A percentile compares a stretch with the other conserved stretches of the same genome.
phyloP scores from a whole-genome alignment of 2,888 invertebrate genomes.

The Aradus depressus region DNA sequence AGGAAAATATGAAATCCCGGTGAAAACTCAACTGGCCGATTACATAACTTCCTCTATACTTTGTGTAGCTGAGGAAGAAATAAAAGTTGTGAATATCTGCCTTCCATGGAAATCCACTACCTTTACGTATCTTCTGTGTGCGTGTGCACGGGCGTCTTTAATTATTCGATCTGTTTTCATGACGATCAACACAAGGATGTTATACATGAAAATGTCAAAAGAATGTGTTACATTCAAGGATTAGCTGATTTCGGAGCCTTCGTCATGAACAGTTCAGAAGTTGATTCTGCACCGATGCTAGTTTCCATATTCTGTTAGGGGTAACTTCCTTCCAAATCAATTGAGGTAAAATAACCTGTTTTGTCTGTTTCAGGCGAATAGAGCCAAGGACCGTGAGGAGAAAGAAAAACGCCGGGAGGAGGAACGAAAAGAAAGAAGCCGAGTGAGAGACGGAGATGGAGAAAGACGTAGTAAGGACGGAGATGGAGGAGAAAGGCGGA shows the following conservation, averaged over 20 bases:
- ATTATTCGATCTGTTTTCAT: not conserved
- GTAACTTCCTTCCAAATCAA: not conserved
- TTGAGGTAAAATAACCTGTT: not conserved
- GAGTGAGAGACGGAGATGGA: slow-evolving; percentile 32
- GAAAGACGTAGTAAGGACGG: slow-evolving; percentile 28
- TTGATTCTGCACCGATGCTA: not conserved
- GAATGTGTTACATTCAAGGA: too few relatives aligned
- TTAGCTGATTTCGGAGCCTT: too few relatives aligned
- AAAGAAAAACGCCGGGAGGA: slow-evolving; percentile 43
- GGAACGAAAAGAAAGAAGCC: slow-evolving; percentile 40
- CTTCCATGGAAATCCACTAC: too few relatives aligned
- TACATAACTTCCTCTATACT: too few relatives aligned
- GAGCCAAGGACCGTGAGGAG: slow-evolving; percentile 42
- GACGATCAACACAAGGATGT: too few relatives aligned
- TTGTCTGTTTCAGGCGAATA: slow-evolving; percentile 35
- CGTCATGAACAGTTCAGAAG: not conserved
- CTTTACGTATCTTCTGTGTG: too few relatives aligned
- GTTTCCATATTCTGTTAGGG: not conserved
- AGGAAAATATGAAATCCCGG: too few relatives aligned
- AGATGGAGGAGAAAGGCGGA: slow-evolving; percentile 28
- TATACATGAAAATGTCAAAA: too few relatives aligned
- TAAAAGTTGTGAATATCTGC: too few relatives aligned
- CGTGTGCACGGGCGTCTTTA: too few relatives aligned
- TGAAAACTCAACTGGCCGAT: too few relatives aligned
- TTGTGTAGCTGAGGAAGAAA: too few relatives aligned